Conservation (phyloP, 2,797 vertebrate species). For the Protonibea diacanthus region DNA sequence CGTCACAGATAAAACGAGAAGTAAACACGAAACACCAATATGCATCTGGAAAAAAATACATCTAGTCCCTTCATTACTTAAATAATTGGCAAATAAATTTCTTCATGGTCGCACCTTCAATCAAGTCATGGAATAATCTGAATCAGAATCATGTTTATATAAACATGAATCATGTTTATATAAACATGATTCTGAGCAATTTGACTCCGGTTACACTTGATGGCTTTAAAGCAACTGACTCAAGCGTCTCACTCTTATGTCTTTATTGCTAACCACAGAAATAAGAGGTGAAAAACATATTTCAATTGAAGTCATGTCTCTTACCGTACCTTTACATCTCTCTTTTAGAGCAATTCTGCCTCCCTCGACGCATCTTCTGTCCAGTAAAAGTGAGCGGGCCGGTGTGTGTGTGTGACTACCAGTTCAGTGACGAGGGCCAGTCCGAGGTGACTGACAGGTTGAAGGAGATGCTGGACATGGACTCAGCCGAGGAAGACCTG, state of each 20-base stretch:
- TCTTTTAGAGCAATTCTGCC: conserved; percentile 62
- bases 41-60: no score
- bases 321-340: not conserved
- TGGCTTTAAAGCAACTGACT: not conserved
- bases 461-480: conserved; percentile 91
- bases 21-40: not conserved
- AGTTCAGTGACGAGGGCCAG: conserved; percentile 89
- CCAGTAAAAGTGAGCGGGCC: conserved; percentile 80
- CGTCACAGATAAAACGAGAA: not conserved
- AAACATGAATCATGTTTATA: no score
- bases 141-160: no score
- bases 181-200: no score
- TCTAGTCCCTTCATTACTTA: no score
- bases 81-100: no score
- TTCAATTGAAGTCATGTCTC: accelerated
- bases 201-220: not conserved
- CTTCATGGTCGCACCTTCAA: no score
- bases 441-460: conserved; percentile 89
- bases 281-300: not conserved
- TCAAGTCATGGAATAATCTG: no score
- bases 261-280: not conserved
- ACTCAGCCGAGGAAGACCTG: conserved; percentile 84
- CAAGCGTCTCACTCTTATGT: not conserved
- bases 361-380: conserved; percentile 92
- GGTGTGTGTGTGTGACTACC: conserved; percentile 92